Conservation (phyloP, 2,888 invertebrate species). For the Acleris laterana region DNA sequence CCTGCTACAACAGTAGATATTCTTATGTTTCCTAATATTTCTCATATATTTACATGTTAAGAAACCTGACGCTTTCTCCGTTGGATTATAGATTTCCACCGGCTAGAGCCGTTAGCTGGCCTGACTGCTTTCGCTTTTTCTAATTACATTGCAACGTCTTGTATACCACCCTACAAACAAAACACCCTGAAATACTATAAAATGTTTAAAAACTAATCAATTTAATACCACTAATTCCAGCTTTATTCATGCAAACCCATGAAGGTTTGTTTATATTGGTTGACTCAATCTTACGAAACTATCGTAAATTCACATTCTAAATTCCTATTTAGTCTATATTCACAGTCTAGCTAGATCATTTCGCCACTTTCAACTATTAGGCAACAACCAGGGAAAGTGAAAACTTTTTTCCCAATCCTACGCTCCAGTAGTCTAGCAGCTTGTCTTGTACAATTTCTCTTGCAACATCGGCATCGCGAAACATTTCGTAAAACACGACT, state of each 20-base stretch:
- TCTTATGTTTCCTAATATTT: neutral
- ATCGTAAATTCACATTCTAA: neutral
- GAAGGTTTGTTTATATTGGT: neutral
- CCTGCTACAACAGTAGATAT: neutral
- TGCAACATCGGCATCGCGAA: conserved; percentile 67
- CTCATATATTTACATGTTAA: neutral
- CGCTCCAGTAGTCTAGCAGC: conserved; percentile 76
- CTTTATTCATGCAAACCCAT: too few species aligned
- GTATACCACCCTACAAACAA: neutral
- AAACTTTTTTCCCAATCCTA: conserved; percentile 79
- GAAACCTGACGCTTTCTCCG: conserved; percentile 23
- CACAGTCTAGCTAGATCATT: conserved; percentile 43
- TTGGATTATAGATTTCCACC: conserved; percentile 26
- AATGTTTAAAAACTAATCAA: too few species aligned
- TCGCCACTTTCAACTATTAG: conserved; percentile 71
- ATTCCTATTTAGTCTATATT: conserved; percentile 9
- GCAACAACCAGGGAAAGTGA: conserved; percentile 71
- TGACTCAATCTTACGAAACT: neutral
- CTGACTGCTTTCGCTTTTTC: conserved; percentile 23
- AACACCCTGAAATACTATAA: too few species aligned
- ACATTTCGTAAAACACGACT: conserved; percentile 68
- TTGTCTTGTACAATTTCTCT: conserved; percentile 76
- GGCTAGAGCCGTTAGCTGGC: conserved; percentile 3
- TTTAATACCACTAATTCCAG: neutral
- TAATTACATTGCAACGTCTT: conserved; percentile 4